These are phyloP conservation scores for Callosobruchus maculatus DNA, from an alignment of 2,888 invertebrate species.

Conservation along the genomic window DNA sequence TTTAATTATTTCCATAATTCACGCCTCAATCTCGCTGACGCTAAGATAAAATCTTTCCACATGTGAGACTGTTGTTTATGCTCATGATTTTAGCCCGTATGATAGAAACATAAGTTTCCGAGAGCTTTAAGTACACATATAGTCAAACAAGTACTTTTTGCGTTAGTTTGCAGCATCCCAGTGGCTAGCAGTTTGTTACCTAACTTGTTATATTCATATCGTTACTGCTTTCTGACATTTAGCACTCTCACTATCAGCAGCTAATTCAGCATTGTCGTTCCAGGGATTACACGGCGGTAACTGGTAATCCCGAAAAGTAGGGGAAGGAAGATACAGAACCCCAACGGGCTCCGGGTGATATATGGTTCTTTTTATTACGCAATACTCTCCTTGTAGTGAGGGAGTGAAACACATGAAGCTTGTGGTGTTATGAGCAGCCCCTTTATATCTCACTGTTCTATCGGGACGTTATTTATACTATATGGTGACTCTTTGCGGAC, in stretches of 20 bases:
- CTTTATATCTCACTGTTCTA: not conserved
- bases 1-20: too few species aligned
- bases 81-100: too few species aligned
- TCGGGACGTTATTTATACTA: not conserved
- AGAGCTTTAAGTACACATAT: too few species aligned
- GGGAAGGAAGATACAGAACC: not conserved
- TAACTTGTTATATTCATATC: too few species aligned
- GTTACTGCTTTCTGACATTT: not conserved
- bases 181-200: too few species aligned
- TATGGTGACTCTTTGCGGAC: not conserved
- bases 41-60: too few species aligned
- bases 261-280: constrained; percentile 36
- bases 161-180: too few species aligned
- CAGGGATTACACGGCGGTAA: constrained; percentile 38
- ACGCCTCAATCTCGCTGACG: too few species aligned
- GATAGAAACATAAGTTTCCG: too few species aligned
- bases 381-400: not conserved
- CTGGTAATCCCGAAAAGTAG: constrained; percentile 28
- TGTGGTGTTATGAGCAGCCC: not conserved
- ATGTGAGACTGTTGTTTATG: too few species aligned
- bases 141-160: too few species aligned
- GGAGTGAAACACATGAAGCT: not conserved
- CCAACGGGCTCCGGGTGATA: not conserved
- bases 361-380: not conserved
- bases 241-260: constrained; percentile 24